A percentile compares a stretch with the other conserved stretches of the same genome.
Evolutionary conservation across 2,888 invertebrate species (phyloP).

Genomic region (Allygus modestus): DNA sequence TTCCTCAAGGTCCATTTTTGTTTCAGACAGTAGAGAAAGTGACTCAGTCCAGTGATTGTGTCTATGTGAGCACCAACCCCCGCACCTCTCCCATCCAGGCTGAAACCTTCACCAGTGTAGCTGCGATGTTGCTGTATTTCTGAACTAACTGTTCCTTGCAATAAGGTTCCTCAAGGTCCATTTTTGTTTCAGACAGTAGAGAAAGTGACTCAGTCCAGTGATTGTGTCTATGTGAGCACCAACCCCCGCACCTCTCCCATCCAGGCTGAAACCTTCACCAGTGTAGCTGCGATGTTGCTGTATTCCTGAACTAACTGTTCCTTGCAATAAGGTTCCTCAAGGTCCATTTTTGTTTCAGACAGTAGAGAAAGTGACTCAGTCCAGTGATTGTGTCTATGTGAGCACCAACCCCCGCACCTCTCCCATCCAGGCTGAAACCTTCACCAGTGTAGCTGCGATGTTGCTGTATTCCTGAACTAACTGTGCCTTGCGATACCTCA

Average conservation of each 20-base stretch:
- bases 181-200: constrained; percentile 54
- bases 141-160: no score
- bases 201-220: background rate
- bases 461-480: constrained; percentile 31
- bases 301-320: constrained; percentile 37
- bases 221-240: constrained; percentile 34
- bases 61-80: no score
- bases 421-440: constrained; percentile 50
- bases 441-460: constrained; percentile 46
- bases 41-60: no score
- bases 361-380: constrained; percentile 27
- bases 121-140: no score
- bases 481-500: no score
- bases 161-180: no score
- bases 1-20: no score
- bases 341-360: constrained; percentile 50
- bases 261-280: constrained; percentile 54
- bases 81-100: no score
- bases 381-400: constrained; percentile 15
- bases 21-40: no score
- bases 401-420: constrained; percentile 50
- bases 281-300: constrained; percentile 40
- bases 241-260: constrained; percentile 45
- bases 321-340: no score
- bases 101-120: no score